Evolutionary conservation across 2,888 invertebrate species (phyloP).

Genomic region (Drosophila prolongata): DNA sequence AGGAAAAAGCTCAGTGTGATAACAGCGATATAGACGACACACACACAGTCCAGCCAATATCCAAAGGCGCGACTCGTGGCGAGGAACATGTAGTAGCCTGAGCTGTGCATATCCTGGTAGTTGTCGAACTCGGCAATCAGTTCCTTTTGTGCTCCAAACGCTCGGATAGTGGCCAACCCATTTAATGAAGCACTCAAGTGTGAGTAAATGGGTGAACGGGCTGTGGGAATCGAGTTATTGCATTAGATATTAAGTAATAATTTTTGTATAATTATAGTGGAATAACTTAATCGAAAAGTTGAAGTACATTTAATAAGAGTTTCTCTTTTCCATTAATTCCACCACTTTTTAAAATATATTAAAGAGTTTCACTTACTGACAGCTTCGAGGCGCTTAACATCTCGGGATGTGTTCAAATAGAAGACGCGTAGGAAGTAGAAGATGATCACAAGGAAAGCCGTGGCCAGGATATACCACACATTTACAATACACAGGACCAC

Average conservation of each 20-base stretch:
- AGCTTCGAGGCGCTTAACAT: conserved; percentile 92
- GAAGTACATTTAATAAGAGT: too few species aligned
- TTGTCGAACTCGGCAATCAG: conserved; percentile 92
- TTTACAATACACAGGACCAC: conserved; percentile 91
- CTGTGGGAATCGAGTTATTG: conserved; percentile 79
- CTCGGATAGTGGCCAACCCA: conserved; percentile 95
- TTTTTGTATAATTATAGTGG: too few species aligned
- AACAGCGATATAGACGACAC: conserved; percentile 92
- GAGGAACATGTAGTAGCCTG: conserved; percentile 96
- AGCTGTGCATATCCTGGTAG: conserved; percentile 94
- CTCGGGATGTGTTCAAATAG: conserved; percentile 92
- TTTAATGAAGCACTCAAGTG: conserved; percentile 95
- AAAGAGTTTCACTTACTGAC: conserved; percentile 88
- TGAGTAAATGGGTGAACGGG: conserved; percentile 97
- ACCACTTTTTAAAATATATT: not conserved
- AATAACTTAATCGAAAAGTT: too few species aligned
- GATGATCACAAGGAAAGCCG: conserved; percentile 88
- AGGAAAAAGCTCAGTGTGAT: conserved; percentile 95
- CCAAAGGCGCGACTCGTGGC: conserved; percentile 96
- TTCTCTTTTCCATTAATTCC: too few species aligned
- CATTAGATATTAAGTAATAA: not conserved
- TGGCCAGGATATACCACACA: conserved; percentile 89
- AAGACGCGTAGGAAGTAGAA: conserved; percentile 91
- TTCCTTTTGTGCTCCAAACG: conserved; percentile 92
- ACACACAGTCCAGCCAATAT: conserved; percentile 95